phyloP scores from a whole-genome alignment of 64 coral and sea anemone genomes.

The Montipora capricornis region DNA sequence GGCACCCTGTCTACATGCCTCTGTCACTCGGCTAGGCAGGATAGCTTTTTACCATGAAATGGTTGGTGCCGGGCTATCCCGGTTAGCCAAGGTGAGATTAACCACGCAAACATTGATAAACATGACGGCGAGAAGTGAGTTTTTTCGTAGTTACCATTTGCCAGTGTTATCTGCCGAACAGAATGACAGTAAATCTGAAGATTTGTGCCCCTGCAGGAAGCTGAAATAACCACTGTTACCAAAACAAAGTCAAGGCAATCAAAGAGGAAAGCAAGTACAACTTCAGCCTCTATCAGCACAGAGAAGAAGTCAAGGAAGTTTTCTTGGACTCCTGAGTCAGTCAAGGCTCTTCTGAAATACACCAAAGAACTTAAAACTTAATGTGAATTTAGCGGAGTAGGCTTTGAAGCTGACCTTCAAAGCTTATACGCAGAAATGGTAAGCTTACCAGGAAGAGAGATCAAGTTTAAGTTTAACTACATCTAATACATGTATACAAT shows the following conservation, averaged over 20 bases:
- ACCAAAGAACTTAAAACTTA: too few relatives aligned
- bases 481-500: too few relatives aligned
- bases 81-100: not conserved
- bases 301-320: conserved; percentile 35
- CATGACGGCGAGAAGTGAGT: not conserved
- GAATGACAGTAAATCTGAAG: conserved; percentile 18
- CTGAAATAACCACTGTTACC: not conserved
- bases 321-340: conserved; percentile 15
- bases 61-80: not conserved
- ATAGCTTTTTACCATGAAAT: conserved; percentile 9
- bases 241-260: not conserved
- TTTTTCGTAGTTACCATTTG: not conserved
- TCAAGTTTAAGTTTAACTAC: too few relatives aligned
- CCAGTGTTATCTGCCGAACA: conserved; percentile 31
- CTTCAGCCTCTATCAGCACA: conserved; percentile 1
- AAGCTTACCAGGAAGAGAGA: too few relatives aligned
- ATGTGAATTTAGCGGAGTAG: too few relatives aligned
- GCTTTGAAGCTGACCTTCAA: too few relatives aligned
- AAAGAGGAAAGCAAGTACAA: conserved; percentile 21
- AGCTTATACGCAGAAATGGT: too few relatives aligned
- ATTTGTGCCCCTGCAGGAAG: not conserved
- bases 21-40: not conserved
- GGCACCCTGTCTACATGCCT: not conserved
- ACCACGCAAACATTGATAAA: not conserved
- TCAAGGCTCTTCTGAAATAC: conserved; percentile 9